These are phyloP conservation scores for Andricus grossulariae DNA, from an alignment of 1,140 invertebrate species.

Conservation along the genomic window DNA sequence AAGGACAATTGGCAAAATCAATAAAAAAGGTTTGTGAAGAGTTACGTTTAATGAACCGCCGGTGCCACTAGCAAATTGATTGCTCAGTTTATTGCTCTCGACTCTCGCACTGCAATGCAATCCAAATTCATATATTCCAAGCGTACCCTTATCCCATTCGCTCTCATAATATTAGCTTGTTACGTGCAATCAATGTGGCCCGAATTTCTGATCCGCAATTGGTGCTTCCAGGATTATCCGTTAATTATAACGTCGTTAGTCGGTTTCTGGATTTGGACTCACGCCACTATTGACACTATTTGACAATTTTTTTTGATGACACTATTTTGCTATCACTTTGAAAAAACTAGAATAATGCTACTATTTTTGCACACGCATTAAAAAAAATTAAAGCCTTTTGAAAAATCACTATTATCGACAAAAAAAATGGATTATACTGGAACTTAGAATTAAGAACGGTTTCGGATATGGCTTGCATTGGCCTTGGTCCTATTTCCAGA, in stretches of 20 bases:
- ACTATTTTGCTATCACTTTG: too few relatives aligned
- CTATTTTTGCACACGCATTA: too few relatives aligned
- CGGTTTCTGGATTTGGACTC: neutral
- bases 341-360: too few relatives aligned
- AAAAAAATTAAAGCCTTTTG: too few relatives aligned
- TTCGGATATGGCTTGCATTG: too few relatives aligned
- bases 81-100: slow-evolving; percentile 22
- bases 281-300: too few relatives aligned
- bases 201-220: neutral
- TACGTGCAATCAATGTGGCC: neutral
- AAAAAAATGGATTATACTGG: too few relatives aligned
- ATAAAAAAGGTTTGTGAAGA: neutral
- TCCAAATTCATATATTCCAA: neutral
- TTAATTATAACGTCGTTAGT: slow-evolving; percentile 22
- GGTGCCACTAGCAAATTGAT: neutral
- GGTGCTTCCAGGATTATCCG: slow-evolving; percentile 16
- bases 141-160: neutral
- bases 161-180: slow-evolving; percentile 25
- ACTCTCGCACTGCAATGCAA: neutral
- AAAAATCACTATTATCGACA: too few relatives aligned
- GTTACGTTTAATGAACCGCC: neutral
- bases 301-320: too few relatives aligned
- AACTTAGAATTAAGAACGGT: too few relatives aligned
- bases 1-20: neutral
- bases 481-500: too few relatives aligned